These are phyloP conservation scores for Acronicta aceris DNA, from an alignment of 2,888 invertebrate genomes.

Conservation along the genomic window DNA sequence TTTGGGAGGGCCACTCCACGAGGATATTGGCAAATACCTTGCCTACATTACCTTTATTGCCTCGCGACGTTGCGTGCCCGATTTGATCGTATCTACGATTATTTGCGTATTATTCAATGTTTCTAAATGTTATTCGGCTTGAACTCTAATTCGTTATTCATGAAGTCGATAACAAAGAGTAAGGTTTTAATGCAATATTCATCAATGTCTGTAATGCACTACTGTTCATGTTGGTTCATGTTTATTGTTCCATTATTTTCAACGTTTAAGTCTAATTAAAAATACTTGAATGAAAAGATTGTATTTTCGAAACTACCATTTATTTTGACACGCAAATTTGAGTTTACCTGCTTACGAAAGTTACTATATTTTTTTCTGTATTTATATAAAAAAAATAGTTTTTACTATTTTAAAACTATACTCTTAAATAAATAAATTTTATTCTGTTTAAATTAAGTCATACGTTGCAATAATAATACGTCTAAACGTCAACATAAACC, in stretches of 20 bases:
- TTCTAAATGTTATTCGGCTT: constrained; percentile 75
- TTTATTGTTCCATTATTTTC: constrained; percentile 35
- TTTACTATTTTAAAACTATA: neutral
- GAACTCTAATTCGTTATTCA: constrained; percentile 70
- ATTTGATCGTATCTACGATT: constrained; percentile 82
- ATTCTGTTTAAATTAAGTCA: no score
- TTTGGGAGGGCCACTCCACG: constrained; percentile 87
- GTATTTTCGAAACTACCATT: constrained; percentile 5
- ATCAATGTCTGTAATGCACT: constrained; percentile 50
- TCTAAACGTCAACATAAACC: neutral
- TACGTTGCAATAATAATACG: neutral
- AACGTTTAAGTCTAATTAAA: constrained; percentile 40
- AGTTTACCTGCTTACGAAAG: constrained; percentile 3
- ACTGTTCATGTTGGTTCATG: constrained; percentile 39
- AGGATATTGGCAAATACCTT: constrained; percentile 88
- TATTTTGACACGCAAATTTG: constrained; percentile 19
- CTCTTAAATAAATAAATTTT: no score
- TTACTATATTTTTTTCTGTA: constrained; percentile 11
- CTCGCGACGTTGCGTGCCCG: constrained; percentile 82
- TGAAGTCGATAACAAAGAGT: constrained; percentile 60
- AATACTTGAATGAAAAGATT: constrained; percentile 34
- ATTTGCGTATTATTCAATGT: constrained; percentile 82
- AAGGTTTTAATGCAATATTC: constrained; percentile 59
- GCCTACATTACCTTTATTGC: constrained; percentile 89
- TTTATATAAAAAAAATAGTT: neutral